phyloP scores from a whole-genome alignment of 2,113 vertebrate species.

The Paradisaea rubra region DNA sequence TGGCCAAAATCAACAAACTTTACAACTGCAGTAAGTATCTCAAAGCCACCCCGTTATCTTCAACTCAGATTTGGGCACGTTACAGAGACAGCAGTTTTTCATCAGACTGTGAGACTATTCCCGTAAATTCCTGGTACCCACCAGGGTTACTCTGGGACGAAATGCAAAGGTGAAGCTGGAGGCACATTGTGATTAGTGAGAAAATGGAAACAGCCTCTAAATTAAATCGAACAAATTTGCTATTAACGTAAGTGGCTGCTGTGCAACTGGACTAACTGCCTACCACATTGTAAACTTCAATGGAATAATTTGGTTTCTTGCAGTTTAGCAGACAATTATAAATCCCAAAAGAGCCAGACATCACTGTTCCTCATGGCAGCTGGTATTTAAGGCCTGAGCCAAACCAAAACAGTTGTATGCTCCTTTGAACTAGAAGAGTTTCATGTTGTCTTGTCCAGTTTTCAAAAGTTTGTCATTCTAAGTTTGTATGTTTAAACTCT shows the following conservation, averaged over 20 bases:
- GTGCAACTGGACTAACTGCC: neutral
- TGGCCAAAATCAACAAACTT: slow-evolving; percentile 80
- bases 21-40: slow-evolving; percentile 74
- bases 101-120: neutral
- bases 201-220: neutral
- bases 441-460: neutral
- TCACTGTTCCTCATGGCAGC: neutral
- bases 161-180: neutral
- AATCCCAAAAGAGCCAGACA: neutral
- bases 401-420: neutral
- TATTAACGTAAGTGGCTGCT: neutral
- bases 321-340: neutral
- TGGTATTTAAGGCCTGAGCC: neutral
- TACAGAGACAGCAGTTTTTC: neutral
- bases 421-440: neutral
- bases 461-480: neutral
- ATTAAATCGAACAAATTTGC: neutral
- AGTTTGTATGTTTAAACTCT: neutral
- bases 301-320: neutral
- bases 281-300: neutral
- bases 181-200: neutral
- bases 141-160: neutral
- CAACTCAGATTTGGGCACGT: neutral
- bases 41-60: neutral
- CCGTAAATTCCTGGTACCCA: neutral